Evolutionary conservation across 1,140 invertebrate species (phyloP), one percentile per base, ranked within the genome.

Genomic region (Helicoverpa zea): DNA sequence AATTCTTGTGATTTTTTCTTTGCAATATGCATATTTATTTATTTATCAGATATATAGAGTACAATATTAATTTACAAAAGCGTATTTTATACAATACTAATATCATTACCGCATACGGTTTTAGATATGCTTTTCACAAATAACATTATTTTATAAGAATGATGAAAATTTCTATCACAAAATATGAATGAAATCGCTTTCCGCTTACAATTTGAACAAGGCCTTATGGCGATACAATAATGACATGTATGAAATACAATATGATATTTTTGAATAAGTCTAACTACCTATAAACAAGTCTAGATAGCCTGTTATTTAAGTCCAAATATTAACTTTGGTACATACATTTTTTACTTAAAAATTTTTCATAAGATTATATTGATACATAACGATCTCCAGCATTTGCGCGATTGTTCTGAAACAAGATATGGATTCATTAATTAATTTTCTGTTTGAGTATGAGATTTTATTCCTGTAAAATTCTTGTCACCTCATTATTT

Each of bases 311-410:
- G 35, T 72, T 78, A 85, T 83, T 81, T 72, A 16, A 75, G 73
- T 84, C 81, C 85, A 88, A 83, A 80, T 80, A 82, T 82, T 70
- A 82, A 85, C 87, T 89, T 90, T 90, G 89, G 89, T 88, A 85
- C 80, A 84, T 79, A 81, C 77, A 54, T 74, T 82, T 80, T 73
- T 80, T 35, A 51, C 64, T 72, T 61, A 54, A 59, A n/a, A 10
- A 3, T 54, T 58, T 72, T 51, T 80, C 77, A 72, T 79, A 79
- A 72, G 77, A 72, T 58, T 79, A 72, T 43, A 78, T 80, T 66
- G 51, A 75, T 82, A 79, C 43, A 74, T 76, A 81, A 59, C 52
- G 13, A 52, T 70, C 13, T 76, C 18, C 81, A 58, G 76, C 52
- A 59, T 54, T 73, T 51, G 64, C 16, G 23, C 51, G 59, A 51